Evolutionary conservation across 2,888 invertebrate genomes (phyloP), one percentile per base, ranked within the genome.

Genomic region (Emmelina monodactyla): DNA sequence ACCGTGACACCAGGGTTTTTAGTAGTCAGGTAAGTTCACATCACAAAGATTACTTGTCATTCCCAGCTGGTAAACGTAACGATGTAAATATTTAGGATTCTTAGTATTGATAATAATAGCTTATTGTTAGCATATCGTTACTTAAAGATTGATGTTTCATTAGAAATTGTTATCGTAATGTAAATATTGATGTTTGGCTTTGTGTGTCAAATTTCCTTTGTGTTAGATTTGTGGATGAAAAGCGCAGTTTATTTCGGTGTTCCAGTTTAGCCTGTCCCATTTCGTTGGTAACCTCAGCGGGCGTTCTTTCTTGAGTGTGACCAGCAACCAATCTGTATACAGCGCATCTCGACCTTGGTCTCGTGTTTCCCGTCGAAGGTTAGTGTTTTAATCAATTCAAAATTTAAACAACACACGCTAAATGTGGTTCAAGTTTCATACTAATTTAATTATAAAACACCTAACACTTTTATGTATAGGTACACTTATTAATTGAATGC

Each of bases 291-390:
- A 83, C 67, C 69, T 83, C 53, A 85, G 84, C 67, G 83, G 82
- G 51, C 79, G 83, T 55, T 85, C 85, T 46, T 82, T 82, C 66
- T 62, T 70, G 43, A 85, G 85, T 58, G 66, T 80, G 44, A 75
- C 75, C 44, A 85, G 85, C 58, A 82, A 80, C 61, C 82, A 82
- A 63, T 84, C 85, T 16, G 81, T 78, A 40, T 82, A 78, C 61
- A 85, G 85, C 62, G 76, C 82, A 58, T 82, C 83, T 48, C 82
- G 84, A 57, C 85, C 86, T 58, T 87, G 85, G 85, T 87, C 86
- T 54, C 82, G 85, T 52, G 72, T 83, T 51, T 86, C 86, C 52
- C 69, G 85, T 55, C 81, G 83, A 78, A 86, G 86, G 87, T 87
- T 64, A 72, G 70, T 65, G 45, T 39, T 41, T 46, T 34, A n/a